Evolutionary conservation across 2,797 vertebrate genomes (phyloP), one percentile per base, ranked within the genome.

Genomic region (Crocidura indochinensis): DNA sequence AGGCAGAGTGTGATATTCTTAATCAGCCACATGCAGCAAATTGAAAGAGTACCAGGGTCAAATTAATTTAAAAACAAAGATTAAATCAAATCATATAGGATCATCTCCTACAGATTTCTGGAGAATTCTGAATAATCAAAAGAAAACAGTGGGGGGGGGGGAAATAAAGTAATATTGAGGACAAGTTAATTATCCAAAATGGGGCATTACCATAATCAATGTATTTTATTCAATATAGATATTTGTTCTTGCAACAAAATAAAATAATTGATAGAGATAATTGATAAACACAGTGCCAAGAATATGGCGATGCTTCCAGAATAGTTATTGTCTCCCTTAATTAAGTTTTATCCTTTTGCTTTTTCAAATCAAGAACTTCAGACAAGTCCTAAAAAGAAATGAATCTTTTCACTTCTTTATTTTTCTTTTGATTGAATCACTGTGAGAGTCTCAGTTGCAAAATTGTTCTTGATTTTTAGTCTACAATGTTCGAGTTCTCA

Each of bases 51-150:
- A 68, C 11, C 38, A 12, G 82, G n/a, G 31, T 81, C 47, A 93
- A 60, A 86, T 77, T 72, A 75, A 92, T 77, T 85, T 69, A 78
- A 87, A n/a, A 7, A 7, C 49, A 38, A 38, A 84, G 29, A 68
- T 7, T n/a, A 84, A 80, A 44, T 84, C 60, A 38, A 92, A 85
- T 56, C 14, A 91, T 91, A 60, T 20, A 62, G 1, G 0, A 0
- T 29, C 4, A 1, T 84, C 82, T 93, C 11, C 49, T 68, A 4
- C 8, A 76, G 27, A 8, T 26, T 6, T 74, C 27, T 79, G 46
- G 49, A 62, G 74, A 87, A 82, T 64, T 82, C 26, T 67, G 15
- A 1, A 51, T 73, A 10, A 24, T 46, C 17, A 71, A 53, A 81
- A 6, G 3, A n/a, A 3, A 19, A 65, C 3, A 47, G 0, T n/a